A percentile compares a stretch with the other conserved stretches of the same genome.
Evolutionary conservation across 2,113 vertebrate species (phyloP).

Genomic region (Calidris pygmaea): DNA sequence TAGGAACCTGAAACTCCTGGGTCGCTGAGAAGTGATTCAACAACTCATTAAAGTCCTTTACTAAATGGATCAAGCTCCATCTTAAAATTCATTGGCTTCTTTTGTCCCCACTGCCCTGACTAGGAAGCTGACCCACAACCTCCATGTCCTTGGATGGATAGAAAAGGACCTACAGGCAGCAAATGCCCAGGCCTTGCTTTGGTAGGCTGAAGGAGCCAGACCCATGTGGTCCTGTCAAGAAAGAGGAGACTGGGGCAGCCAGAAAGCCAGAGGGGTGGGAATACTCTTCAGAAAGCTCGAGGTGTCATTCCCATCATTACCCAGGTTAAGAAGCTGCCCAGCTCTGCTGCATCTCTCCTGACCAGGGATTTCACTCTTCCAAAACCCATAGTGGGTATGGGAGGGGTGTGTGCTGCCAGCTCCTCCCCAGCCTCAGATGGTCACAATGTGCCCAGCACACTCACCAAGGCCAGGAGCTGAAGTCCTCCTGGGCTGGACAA

Average conservation of each 20-base stretch:
- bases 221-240: background rate
- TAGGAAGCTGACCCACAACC: background rate
- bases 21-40: background rate
- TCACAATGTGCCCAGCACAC: rapidly evolving
- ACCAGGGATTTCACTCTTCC: background rate
- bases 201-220: background rate
- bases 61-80: background rate
- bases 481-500: background rate
- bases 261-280: background rate
- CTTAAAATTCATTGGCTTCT: background rate
- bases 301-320: background rate
- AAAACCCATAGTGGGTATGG: background rate
- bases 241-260: background rate
- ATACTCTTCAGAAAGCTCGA: background rate
- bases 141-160: background rate
- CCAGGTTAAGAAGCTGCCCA: background rate
- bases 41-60: background rate
- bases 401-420: background rate
- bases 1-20: background rate
- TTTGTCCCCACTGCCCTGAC: background rate
- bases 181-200: background rate
- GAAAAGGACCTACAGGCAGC: background rate
- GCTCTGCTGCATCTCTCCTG: background rate
- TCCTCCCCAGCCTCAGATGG: background rate
- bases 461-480: background rate